Percentiles rank a stretch among this genome's conserved stretches.
Conservation (phyloP, 2,888 invertebrate genomes). For the Venustoraphidia nigricollis region DNA sequence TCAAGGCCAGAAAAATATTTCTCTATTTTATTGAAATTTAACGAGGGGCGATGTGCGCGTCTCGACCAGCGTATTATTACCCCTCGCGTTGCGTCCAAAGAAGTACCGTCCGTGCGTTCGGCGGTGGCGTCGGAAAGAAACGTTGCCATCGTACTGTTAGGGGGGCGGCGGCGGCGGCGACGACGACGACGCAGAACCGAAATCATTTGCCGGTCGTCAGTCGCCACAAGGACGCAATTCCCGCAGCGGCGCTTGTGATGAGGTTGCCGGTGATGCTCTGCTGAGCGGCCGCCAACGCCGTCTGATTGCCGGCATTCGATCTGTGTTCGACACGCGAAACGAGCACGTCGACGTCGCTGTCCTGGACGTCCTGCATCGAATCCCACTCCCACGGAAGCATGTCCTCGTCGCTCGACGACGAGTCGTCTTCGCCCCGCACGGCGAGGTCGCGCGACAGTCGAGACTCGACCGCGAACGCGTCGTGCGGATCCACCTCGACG, state of each 20-base stretch:
- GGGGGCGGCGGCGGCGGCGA: too few relatives aligned
- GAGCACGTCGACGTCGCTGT: slow-evolving; percentile 32
- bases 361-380: slow-evolving; percentile 37
- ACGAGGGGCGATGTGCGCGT: too few relatives aligned
- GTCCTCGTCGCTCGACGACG: slow-evolving; percentile 57
- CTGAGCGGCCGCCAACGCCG: slow-evolving; percentile 16
- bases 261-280: slow-evolving; percentile 54
- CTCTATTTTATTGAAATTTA: too few relatives aligned
- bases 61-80: too few relatives aligned
- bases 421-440: slow-evolving; percentile 43
- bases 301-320: slow-evolving; percentile 1
- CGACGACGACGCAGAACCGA: too few relatives aligned
- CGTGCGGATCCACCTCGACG: slow-evolving; percentile 38
- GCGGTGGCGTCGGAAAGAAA: too few relatives aligned
- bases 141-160: too few relatives aligned
- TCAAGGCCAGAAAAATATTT: too few relatives aligned
- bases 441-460: slow-evolving; percentile 43
- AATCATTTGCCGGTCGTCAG: slow-evolving; percentile 32
- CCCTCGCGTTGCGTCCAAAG: too few relatives aligned
- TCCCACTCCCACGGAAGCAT: slow-evolving; percentile 67
- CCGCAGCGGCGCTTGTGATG: slow-evolving; percentile 68
- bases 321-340: slow-evolving; percentile 20
- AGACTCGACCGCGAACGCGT: slow-evolving; percentile 46
- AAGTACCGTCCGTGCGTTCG: too few relatives aligned
- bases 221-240: slow-evolving; percentile 67